Evolutionary conservation across 2,797 vertebrate species (phyloP), one percentile per base, ranked within the genome.

Genomic region (Poeciliopsis gracilis): DNA sequence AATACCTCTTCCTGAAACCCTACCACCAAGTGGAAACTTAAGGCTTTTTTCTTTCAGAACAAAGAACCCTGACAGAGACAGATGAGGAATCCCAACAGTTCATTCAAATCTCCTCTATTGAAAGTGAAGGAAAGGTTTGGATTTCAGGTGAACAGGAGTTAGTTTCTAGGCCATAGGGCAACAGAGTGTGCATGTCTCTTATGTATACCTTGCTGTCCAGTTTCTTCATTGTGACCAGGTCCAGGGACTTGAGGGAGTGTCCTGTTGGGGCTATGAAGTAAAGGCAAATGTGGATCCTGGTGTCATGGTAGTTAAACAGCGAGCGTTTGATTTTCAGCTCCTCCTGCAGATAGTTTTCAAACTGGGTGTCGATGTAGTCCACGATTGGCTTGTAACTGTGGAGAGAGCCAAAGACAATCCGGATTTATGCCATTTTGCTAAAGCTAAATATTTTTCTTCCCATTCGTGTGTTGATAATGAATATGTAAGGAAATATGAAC

Each of bases 341-440:
- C 55, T 99, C 98, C 94, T 99, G 98, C 18, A 99, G 95, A 90
- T 99, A 99, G 89, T 96, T 98, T 92, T 99, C 98, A 93, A 99
- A 99, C 95, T 99, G 98, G 72, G 97, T 97, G 76, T 99, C 98
- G 88, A 99, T 99, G 95, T 99, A 99, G 91, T 99, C 97, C n/a
- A 99, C 98, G 0, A 99, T 98, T 25, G 98, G 98, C 94, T 98
- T 99, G 96, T 99, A 99, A 95, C 98, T 99, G 96, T 82, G 94
- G 90, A 95, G 87, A 81, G 80, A 93, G 55, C 1, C 53, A 77
- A 41, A 80, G 57, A 84, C 36, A 83, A 79, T 78, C n/a, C 0
- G 49, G 71, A 77, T 79, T 80, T 51, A 80, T 57, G 41, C 55
- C 49, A 45, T 57, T 13, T 75, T 77, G 18, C 36, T 70, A 30